Base-by-base conservation (phyloP, 1,140 invertebrate species). In the Marisa cornuarietis region DNA sequence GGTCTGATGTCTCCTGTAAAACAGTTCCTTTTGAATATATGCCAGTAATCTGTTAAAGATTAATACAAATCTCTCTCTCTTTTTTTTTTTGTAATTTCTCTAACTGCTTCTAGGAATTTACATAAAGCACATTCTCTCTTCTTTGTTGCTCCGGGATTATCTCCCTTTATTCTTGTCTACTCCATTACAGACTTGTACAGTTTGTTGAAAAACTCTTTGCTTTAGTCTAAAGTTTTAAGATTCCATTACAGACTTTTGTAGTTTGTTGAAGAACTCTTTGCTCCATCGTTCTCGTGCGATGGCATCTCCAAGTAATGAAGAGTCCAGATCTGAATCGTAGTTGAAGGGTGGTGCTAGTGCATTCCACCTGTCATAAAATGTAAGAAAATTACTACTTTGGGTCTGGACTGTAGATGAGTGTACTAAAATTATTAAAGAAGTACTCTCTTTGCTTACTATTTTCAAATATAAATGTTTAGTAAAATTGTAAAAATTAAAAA, bases 261-360 rank as follows among this genome's bases (percentile, higher is more conserved):
- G 79, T 77, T 76, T 82, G 0, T 82, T 58, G 78, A 79, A 86
- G 76, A 87, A 89, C 11, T 86, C 81, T 76, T 82, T 83, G 16
- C 80, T 91, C 93, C 93, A 93, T 0, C 89, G 88, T 81, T 94
- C 93, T 26, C 90, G 82, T 9, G 93, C 93, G 54, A 94, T 88
- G 13, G 91, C 90, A 80, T 93, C 91, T 4, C 92, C 91, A 6
- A 93, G 88, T 87, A 92, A 92, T 71, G 93, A 91, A 54, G 91
- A 86, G 24, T 92, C 91, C 65, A 90, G 80, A 79, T 89, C 87
- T 75, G 87, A 83, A 80, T 89, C 88, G 85, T 92, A 90, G 63
- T 91, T 91, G 54, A 92, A 87, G 4, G 91, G 91, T 61, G 86
- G 87, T 24, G 92, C 91, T 51, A 90, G 91, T 51, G 92, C 90